Evolutionary conservation across 2,888 invertebrate genomes (phyloP).

Genomic region (Lasioglossum villosulum): DNA sequence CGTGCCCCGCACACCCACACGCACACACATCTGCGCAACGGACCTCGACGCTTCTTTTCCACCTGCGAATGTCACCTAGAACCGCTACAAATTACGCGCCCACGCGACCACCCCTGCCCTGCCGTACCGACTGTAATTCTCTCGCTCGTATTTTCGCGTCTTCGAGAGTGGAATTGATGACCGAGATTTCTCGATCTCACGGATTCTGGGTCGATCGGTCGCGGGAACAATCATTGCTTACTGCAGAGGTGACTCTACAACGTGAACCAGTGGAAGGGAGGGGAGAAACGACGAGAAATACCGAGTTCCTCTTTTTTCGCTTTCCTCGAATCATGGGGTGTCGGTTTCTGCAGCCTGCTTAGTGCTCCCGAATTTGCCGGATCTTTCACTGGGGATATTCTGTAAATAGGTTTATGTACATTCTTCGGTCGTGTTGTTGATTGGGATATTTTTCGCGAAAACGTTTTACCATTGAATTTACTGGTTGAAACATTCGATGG

Average conservation of each 20-base stretch:
- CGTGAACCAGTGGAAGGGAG: not conserved
- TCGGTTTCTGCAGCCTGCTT: not conserved
- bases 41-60: constrained; percentile 27
- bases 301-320: not conserved
- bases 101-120: constrained; percentile 1
- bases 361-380: not conserved
- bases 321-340: not conserved
- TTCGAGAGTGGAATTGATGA: constrained; percentile 7
- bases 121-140: constrained; percentile 8
- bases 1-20: not conserved
- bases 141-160: constrained; percentile 8
- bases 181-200: constrained; percentile 15
- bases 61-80: constrained; percentile 41
- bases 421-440: not conserved
- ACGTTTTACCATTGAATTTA: not conserved
- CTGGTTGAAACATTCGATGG: not conserved
- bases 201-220: not conserved
- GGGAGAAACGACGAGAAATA: constrained; percentile 1
- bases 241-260: not conserved
- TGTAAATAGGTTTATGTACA: not conserved
- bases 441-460: not conserved
- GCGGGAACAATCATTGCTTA: not conserved
- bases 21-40: not conserved
- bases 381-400: not conserved
- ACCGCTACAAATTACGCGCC: constrained; percentile 29